A percentile compares a stretch with the other conserved stretches of the same genome.
Conservation (phyloP, 2,113 vertebrate genomes). For the Carlito syrichta region DNA sequence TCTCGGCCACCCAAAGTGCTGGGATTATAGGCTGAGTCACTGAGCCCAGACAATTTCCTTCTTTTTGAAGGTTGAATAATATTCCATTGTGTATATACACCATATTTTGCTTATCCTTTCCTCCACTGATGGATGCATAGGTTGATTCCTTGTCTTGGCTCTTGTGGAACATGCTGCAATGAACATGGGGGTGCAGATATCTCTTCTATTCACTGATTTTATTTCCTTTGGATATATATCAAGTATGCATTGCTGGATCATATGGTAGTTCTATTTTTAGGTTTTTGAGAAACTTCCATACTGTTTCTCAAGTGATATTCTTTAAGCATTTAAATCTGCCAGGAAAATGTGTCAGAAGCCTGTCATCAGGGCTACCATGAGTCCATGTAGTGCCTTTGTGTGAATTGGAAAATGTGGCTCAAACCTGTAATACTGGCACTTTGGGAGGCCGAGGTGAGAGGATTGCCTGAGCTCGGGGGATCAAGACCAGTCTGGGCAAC, state of each 20-base stretch:
- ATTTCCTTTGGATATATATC: background rate
- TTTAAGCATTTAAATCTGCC: background rate
- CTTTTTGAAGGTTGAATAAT: background rate
- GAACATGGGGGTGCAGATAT: background rate
- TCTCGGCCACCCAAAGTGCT: too few species aligned
- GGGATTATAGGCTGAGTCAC: too few species aligned
- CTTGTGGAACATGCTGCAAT: background rate
- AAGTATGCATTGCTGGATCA: background rate
- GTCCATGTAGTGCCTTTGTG: background rate
- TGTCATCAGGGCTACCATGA: background rate
- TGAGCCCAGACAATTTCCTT: too few species aligned
- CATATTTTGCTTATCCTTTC: background rate
- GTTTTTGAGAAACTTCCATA: background rate
- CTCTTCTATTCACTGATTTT: background rate
- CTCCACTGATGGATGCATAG: background rate
- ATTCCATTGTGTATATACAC: background rate
- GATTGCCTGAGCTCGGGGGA: too few species aligned
- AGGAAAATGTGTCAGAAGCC: background rate
- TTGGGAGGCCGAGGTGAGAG: too few species aligned
- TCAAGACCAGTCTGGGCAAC: too few species aligned
- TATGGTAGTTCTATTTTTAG: background rate
- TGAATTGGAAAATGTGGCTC: constrained; percentile 11
- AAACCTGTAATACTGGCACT: too few species aligned
- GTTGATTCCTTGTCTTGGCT: background rate
- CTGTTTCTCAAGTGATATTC: background rate